Base-by-base conservation (phyloP, 2,888 invertebrate genomes). In the Rhingia campestris region DNA sequence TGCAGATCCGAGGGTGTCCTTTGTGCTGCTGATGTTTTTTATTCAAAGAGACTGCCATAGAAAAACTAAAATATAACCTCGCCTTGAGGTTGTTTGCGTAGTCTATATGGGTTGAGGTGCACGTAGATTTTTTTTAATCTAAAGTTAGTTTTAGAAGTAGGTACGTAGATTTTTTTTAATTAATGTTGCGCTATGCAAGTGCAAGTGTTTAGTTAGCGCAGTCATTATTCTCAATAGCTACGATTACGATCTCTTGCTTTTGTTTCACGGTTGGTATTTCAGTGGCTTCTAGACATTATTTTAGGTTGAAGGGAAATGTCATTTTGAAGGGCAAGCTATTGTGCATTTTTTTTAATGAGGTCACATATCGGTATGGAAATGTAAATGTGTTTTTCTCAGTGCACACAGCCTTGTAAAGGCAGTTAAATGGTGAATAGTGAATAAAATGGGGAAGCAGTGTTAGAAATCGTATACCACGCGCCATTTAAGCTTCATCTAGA, bases 1-100 rank as follows among this genome's bases (percentile, higher is more conserved):
- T 51, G 35, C 49, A 9, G 4, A 39, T 35, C 39, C 12, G 37
- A 43, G 63, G 74, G 74, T 64, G 64, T 74, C 64, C 74, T 74
- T 58, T 74, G 47, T 74, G 32, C 53, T 56, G 39, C 32, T 53
- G 39, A 14, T 54, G 22, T 51, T 9, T 41, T 30, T n/a, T 33
- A 54, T 22, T 51, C 72, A 53, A 63, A 63, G 51, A 39, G 30
- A 61, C 14, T 61, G 43, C 43, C 43, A 39, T 59, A 66, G 64
- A 9, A 41, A 35, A 54, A 43, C 72, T 63, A 41, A 54, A 73
- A 54, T 61, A 61, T 63, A 61, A 45, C 37, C 54, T 73, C 56
- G 33, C 39, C 69, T 69, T 56, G 30, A 47, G 47, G 37, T 14
- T 54, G 35, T 10, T 67, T 54, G 10, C 14, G 7, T 4, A 12